Evolutionary conservation across 2,113 vertebrate species (phyloP), one percentile per base, ranked within the genome.

Genomic region (Prionailurus bengalensis): DNA sequence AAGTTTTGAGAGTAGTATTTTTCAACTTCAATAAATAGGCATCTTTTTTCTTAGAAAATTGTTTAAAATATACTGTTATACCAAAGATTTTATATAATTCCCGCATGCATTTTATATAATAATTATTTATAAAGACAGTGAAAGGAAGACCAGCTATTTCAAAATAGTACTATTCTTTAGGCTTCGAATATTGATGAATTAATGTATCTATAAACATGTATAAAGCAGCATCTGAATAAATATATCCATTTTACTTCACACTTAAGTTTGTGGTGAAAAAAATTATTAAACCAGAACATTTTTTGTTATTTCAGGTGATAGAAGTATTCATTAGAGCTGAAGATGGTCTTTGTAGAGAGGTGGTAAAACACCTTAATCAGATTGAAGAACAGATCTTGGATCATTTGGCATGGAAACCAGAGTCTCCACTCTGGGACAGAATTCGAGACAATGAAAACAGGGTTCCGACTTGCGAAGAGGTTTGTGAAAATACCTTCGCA

Each of bases 351-450:
- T 99, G 99, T 97, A 99, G 99, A 92, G 99, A 99, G 96, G 99
- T 99, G 73, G 99, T 99, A 1, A 99, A 99, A 96, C 99, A 99
- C 97, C 99, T 99, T 78, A 99, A 99, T 97, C 99, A 99, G 88
- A 99, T 99, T 65, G 99, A 99, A 97, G 99, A 99, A 87, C 99
- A 99, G 98, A 99, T 99, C 79, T 97, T 99, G 98, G 99, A 99
- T 95, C 99, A 99, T 19, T 98, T 99, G 99, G 99, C 99, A 0
- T 99, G 99, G 99, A 99, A 98, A 96, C 97, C 91, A 16, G 98
- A 99, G 53, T 99, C 99, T 1, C 99, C 99, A 0, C 93, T 99
- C 86, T 99, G 99, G 99, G 99, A 99, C 48, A 99, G 98, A 95
- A 99, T 99, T 78, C 98, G 97, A 73, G 99, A 99, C 0, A 99